A percentile compares a stretch with the other conserved stretches of the same genome.
phyloP scores from a whole-genome alignment of 1,140 invertebrate species.

The Drosophila bocki region DNA sequence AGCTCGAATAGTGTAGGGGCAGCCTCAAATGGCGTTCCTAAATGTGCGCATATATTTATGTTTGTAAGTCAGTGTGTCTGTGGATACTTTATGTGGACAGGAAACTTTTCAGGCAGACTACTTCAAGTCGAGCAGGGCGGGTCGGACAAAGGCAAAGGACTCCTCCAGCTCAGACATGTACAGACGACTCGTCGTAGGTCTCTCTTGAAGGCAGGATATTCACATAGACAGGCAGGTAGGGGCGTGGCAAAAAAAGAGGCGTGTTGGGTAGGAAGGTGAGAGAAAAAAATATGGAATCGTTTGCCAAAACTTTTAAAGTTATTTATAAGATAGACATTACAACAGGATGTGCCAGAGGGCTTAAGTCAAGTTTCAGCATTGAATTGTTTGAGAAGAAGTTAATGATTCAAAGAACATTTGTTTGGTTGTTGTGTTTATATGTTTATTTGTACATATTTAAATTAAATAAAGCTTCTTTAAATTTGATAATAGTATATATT shows the following conservation, averaged over 20 bases:
- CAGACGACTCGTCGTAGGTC: constrained; percentile 26
- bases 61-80: constrained; percentile 37
- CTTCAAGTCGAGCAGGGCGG: constrained; percentile 40
- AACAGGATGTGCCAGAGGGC: constrained; percentile 11
- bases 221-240: constrained; percentile 22
- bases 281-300: constrained; percentile 20
- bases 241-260: constrained; percentile 28
- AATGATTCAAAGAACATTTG: not conserved
- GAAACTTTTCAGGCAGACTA: constrained; percentile 59
- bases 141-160: constrained; percentile 24
- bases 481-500: too few species aligned
- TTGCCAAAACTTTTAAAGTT: constrained; percentile 36
- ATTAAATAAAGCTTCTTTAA: too few species aligned
- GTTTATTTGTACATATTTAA: not conserved
- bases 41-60: constrained; percentile 42
- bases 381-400: not conserved
- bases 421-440: too few species aligned
- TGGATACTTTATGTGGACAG: constrained; percentile 49
- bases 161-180: constrained; percentile 32
- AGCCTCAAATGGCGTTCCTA: constrained; percentile 21
- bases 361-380: not conserved
- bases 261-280: not conserved
- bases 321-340: constrained; percentile 20
- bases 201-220: constrained; percentile 19
- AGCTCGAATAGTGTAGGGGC: constrained; percentile 15